Evolutionary conservation across 2,888 invertebrate genomes (phyloP).

Genomic region (Hirtodrosophila confusa): DNA sequence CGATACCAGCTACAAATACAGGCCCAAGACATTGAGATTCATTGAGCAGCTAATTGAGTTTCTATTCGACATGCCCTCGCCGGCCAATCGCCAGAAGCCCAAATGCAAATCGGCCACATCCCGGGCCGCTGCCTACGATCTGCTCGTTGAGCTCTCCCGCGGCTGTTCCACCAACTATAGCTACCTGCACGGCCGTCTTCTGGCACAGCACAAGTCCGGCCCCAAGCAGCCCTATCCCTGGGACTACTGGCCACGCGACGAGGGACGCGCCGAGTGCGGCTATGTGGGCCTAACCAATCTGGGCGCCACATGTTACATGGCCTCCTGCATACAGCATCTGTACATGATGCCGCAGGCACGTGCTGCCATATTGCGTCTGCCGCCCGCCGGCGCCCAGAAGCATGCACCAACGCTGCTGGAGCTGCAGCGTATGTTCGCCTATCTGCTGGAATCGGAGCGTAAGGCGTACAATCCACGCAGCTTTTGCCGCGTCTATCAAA

Average conservation of each 20-base stretch:
- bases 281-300: conserved; percentile 97
- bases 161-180: conserved; percentile 94
- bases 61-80: conserved; percentile 95
- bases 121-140: conserved; percentile 95
- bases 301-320: conserved; percentile 99
- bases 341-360: conserved; percentile 98
- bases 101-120: conserved; percentile 97
- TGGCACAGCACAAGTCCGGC: conserved; percentile 94
- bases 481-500: conserved; percentile 97
- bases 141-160: conserved; percentile 94
- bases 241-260: conserved; percentile 99
- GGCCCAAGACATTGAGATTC: conserved; percentile 88
- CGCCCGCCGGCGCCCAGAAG: conserved; percentile 89
- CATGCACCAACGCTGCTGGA: conserved; percentile 93
- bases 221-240: conserved; percentile 95
- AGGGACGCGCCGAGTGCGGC: conserved; percentile 96
- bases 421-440: conserved; percentile 97
- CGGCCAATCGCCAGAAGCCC: conserved; percentile 92
- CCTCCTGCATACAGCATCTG: conserved; percentile 97
- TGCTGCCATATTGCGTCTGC: conserved; percentile 91
- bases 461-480: conserved; percentile 98
- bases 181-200: conserved; percentile 91
- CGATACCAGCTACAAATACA: conserved; percentile 93
- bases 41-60: conserved; percentile 91
- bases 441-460: conserved; percentile 95